Base-by-base conservation (phyloP, 2,888 invertebrate species). In the Sarcophaga subvicina region DNA sequence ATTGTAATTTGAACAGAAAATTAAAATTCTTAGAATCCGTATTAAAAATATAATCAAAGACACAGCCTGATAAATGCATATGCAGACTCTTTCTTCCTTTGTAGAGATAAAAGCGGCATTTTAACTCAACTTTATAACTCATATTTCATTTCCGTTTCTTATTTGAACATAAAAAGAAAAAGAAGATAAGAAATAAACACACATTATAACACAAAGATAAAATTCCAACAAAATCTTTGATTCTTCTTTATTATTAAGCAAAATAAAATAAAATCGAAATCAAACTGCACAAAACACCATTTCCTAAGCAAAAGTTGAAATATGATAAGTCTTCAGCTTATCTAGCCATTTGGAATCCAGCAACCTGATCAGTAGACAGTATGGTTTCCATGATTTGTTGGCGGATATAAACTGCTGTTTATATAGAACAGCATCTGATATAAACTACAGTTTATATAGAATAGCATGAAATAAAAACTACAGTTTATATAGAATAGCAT, bases 81-180 rank as follows among this genome's bases (percentile, higher is more conserved):
- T 37, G 37, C 37, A 37, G 37, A 37, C 37, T 37, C 37, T 37
- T 37, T 37, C 37, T 37, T 37, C 37, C 37, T 37, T 37, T 10
- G 37, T 10, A 37, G 10, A 6, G 17, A 22, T 62, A 62, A 54
- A 70, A 64, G 75, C 69, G 79, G 83, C 69, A 71, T 49, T 76
- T 71, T 60, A 54, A 17, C 12, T 54, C 63, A 20, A 70, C 25
- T 67, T 54, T 80, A 64, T 76, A 80, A 81, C 62, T 85, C 72
- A 76, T 76, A 79, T 85, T 80, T 85, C 77, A 80, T 85, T 85
- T 85, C 77, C 80, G 85, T 77, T 80, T 72, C 67, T 73, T 60
- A 71, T 70, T 60, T 72, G 6, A 54, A n/a, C 47, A 63, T 4
- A 14, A 54, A 62, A 37, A n/a, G 10, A 2, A 10, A 60, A 80